Evolutionary conservation across 1,140 invertebrate species (phyloP).

Genomic region (Oreohelix idahoensis): DNA sequence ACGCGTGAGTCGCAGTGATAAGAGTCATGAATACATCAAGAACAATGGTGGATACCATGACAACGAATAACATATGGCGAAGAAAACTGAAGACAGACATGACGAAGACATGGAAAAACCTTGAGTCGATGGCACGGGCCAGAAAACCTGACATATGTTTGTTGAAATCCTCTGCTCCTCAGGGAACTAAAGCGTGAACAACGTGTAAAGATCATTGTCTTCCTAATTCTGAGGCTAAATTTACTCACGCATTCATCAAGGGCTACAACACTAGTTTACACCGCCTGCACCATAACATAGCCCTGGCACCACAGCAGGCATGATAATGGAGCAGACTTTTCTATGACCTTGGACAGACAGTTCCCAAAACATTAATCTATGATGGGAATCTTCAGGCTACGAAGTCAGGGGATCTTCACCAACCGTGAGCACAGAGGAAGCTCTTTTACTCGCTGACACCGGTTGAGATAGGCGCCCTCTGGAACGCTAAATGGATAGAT

Average conservation of each 20-base stretch:
- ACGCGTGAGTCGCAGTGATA: too few relatives aligned
- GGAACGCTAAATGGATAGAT: constrained; percentile 15
- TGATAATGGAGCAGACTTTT: neutral
- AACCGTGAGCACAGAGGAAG: neutral
- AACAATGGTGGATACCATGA: too few relatives aligned
- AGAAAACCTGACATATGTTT: too few relatives aligned
- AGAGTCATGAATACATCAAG: too few relatives aligned
- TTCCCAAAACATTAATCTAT: neutral
- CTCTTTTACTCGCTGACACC: neutral
- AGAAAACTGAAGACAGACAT: too few relatives aligned
- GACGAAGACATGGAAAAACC: too few relatives aligned
- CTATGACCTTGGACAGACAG: neutral
- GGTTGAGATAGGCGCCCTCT: neutral
- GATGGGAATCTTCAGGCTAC: neutral
- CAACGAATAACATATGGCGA: too few relatives aligned
- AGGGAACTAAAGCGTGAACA: too few relatives aligned
- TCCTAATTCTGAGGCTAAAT: neutral
- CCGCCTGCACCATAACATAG: neutral
- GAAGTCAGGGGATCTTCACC: neutral
- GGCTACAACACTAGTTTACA: too few relatives aligned
- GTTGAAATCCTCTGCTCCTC: too few relatives aligned
- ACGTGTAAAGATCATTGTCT: too few relatives aligned
- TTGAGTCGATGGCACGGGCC: too few relatives aligned
- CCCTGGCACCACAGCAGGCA: neutral
- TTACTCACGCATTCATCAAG: neutral